Base-by-base conservation (phyloP, 2,797 vertebrate species). In the Spheniscus humboldti region DNA sequence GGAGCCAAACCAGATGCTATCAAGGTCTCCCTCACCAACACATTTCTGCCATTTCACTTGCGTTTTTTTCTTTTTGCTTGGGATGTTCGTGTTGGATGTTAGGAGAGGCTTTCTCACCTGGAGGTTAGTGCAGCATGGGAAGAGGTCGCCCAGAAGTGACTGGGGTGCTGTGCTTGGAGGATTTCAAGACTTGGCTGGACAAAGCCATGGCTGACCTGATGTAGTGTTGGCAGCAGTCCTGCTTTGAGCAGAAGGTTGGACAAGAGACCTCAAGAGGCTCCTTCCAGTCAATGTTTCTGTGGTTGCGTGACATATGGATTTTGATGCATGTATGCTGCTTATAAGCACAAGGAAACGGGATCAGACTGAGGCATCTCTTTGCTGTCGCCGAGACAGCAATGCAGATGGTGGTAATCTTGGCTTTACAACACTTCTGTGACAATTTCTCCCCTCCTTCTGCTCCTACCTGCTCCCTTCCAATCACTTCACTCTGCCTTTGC, bases 291-390 rank as follows among this genome's bases (percentile, higher is more conserved):
- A 15, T 1, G 4, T 30, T 69, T 43, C 33, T 83, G 87, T 66
- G 41, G 12, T 33, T 73, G 2, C 47, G 33, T 39, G 67, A 66
- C 2, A 1, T 33, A 19, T 25, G 35, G 28, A 53, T 89, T 84
- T 86, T 76, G 59, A 27, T 57, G 20, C 17, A 14, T 11, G 27
- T 31, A 20, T 52, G 30, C 39, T 67, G 20, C 17, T 78, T 45
- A 12, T 20, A 67, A 73, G 39, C 56, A 71, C 0, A 0, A 47
- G 62, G 41, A 64, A 56, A 37, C 0, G 0, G n/a, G 18, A 24
- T 75, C 41, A 62, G 52, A 27, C 23, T 24, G 62, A 67, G 28
- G 18, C n/a, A 84, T 52, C 33, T 55, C 28, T 81, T 69, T 80
- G 43, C 84, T 77, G 60, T 63, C 35, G 57, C 33, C 18, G 20